phyloP scores from a whole-genome alignment of 2,113 vertebrate genomes.

The Siphamia tubifer region DNA sequence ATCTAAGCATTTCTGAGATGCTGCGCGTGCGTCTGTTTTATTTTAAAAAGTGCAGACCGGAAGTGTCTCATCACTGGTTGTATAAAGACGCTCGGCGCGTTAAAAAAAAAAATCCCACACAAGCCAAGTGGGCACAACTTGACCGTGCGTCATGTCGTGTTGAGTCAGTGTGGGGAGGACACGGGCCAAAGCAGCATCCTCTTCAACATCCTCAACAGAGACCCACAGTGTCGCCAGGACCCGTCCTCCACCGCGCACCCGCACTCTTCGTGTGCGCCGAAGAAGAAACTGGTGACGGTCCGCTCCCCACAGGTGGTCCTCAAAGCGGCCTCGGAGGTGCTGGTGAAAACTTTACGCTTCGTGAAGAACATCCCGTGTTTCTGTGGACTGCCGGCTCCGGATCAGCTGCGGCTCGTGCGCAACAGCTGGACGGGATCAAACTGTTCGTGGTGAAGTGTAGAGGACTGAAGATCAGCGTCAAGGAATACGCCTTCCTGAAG shows the following conservation, averaged over 20 bases:
- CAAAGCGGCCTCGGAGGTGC: conserved; percentile 83
- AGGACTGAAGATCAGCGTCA: conserved; percentile 87
- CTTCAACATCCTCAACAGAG: conserved; percentile 74
- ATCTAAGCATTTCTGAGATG: no score
- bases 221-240: conserved; percentile 37
- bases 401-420: conserved; percentile 85
- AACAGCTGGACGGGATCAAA: conserved; percentile 86
- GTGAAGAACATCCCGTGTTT: conserved; percentile 88
- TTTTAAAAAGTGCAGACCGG: conserved; percentile 11
- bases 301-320: conserved; percentile 81
- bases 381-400: conserved; percentile 83
- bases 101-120: neutral
- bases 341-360: conserved; percentile 87
- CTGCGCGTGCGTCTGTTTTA: no score
- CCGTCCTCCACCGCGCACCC: conserved; percentile 34
- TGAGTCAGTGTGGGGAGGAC: conserved; percentile 69
- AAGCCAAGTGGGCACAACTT: neutral
- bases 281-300: conserved; percentile 64
- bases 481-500: conserved; percentile 90
- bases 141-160: conserved; percentile 70
- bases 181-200: conserved; percentile 75
- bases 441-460: conserved; percentile 84
- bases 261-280: conserved; percentile 67
- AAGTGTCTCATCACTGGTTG: no score
- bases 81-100: neutral